These are phyloP conservation scores for Orthosia gracilis DNA, from an alignment of 2,888 invertebrate genomes.

Conservation along the genomic window DNA sequence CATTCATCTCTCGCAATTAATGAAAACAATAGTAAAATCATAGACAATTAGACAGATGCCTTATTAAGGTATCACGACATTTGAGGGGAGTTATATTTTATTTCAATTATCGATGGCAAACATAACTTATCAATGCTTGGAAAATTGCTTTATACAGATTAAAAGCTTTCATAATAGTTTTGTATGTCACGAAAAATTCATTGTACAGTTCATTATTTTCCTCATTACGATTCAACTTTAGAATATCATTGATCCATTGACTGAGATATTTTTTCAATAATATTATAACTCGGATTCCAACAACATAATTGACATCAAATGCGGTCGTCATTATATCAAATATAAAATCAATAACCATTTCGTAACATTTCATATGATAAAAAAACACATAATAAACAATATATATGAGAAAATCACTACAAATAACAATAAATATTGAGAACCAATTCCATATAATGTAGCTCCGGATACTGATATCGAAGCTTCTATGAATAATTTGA, in stretches of 20 bases:
- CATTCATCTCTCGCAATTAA: too few relatives aligned
- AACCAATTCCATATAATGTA: conserved; percentile 48
- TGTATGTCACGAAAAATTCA: conserved; percentile 16
- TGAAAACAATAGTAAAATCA: too few relatives aligned
- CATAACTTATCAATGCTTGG: conserved; percentile 45
- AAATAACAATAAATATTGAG: not conserved
- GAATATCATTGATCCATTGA: conserved; percentile 5
- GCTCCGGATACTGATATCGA: conserved; percentile 14
- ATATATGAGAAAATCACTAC: not conserved
- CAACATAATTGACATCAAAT: conserved; percentile 38
- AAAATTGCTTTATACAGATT: conserved; percentile 39
- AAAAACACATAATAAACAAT: not conserved
- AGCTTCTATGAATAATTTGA: conserved; percentile 38
- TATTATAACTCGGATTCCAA: conserved; percentile 30
- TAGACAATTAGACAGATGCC: not conserved
- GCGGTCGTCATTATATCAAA: not conserved
- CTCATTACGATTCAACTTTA: not conserved
- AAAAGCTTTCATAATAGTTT: conserved; percentile 42
- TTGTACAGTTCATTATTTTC: not conserved
- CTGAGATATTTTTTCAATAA: conserved; percentile 36
- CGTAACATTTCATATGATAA: not conserved
- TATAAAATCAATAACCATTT: not conserved
- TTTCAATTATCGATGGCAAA: too few relatives aligned
- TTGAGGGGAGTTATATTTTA: not conserved
- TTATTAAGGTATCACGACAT: not conserved